phyloP scores from a whole-genome alignment of 2,113 vertebrate species.

The Centropristis striata region DNA sequence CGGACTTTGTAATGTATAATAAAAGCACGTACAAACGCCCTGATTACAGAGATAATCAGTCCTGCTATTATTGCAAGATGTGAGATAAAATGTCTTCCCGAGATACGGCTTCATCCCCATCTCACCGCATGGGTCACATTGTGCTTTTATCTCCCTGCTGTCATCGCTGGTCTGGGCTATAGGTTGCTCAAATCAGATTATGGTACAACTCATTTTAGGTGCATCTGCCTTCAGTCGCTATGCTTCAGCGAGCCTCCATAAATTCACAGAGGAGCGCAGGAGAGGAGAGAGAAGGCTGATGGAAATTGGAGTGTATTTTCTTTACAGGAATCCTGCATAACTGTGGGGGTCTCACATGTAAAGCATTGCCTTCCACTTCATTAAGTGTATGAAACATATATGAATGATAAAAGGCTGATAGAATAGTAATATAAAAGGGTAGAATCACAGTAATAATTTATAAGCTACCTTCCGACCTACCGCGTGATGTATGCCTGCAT shows the following conservation, averaged over 20 bases:
- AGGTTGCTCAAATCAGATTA: conserved; percentile 74
- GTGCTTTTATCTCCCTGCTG: conserved; percentile 67
- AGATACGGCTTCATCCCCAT: conserved; percentile 48
- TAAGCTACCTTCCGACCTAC: conserved; percentile 57
- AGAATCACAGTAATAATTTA: conserved; percentile 70
- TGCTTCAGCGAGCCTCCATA: conserved; percentile 56
- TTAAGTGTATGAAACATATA: conserved; percentile 71
- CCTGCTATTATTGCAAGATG: conserved; percentile 54
- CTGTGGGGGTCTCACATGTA: conserved; percentile 17
- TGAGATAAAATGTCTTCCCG: conserved; percentile 47
- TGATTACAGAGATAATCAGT: conserved; percentile 59
- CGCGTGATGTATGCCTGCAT: conserved; percentile 57
- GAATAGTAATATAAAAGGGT: conserved; percentile 61
- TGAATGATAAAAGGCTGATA: conserved; percentile 65
- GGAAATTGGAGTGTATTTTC: conserved; percentile 55
- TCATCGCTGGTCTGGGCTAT: conserved; percentile 49
- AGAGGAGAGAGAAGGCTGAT: conserved; percentile 38
- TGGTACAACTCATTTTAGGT: conserved; percentile 65
- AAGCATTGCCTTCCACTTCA: conserved; percentile 46
- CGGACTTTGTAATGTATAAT: conserved; percentile 18
- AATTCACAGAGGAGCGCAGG: conserved; percentile 37
- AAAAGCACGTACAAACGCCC: conserved; percentile 34
- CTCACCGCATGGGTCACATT: conserved; percentile 58
- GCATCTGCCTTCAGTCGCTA: conserved; percentile 40
- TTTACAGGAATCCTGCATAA: conserved; percentile 21